Evolutionary conservation across 2,888 invertebrate species (phyloP).

Genomic region (Anthrax anthrax): DNA sequence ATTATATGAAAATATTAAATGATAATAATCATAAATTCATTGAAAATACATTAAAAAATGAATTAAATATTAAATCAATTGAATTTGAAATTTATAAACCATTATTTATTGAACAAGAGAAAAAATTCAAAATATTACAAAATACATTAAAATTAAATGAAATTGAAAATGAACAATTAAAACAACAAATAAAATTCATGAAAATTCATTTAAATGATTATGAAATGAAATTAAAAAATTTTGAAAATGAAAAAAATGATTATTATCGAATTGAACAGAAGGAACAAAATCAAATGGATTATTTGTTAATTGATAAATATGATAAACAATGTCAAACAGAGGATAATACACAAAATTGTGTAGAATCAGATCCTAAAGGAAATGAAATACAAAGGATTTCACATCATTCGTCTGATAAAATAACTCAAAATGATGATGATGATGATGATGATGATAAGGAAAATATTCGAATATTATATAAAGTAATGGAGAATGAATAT

Average conservation of each 20-base stretch:
- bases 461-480: slow-evolving; percentile 15
- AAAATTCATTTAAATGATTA: not conserved
- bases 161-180: not conserved
- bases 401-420: not conserved
- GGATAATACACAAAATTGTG: not conserved
- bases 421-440: slow-evolving; percentile 1
- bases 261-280: not conserved
- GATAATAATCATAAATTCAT: not conserved
- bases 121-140: not conserved
- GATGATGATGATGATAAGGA: slow-evolving; percentile 9
- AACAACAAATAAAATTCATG: not conserved
- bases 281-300: too few relatives aligned
- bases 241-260: not conserved
- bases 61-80: not conserved
- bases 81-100: slow-evolving; percentile 1
- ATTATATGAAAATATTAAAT: too few relatives aligned
- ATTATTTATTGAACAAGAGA: not conserved
- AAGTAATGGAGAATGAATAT: slow-evolving; percentile 20
- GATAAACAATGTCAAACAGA: slow-evolving; percentile 2
- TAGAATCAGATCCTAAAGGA: too few relatives aligned
- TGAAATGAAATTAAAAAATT: not conserved
- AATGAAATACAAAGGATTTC: too few relatives aligned
- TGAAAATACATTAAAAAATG: not conserved
- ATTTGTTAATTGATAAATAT: slow-evolving; percentile 6
- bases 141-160: too few relatives aligned